Evolutionary conservation across 1,140 invertebrate genomes (phyloP).

Genomic region (Temnothorax nylanderi): DNA sequence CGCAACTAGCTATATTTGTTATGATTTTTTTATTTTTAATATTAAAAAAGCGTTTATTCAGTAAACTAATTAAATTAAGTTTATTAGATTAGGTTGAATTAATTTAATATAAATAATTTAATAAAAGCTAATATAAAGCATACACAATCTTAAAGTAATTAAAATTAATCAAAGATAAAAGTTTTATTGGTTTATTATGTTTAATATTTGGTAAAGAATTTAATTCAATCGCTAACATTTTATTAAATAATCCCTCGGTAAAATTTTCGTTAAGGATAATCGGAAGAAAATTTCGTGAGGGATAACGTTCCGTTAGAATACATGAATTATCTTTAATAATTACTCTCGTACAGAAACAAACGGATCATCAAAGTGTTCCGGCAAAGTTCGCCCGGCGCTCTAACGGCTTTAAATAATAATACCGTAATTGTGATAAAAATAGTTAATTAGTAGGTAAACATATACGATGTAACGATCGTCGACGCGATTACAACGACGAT

Average conservation of each 20-base stretch:
- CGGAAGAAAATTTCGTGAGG: constrained; percentile 6
- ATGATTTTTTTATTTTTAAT: background rate
- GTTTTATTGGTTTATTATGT: background rate
- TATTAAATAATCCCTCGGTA: background rate
- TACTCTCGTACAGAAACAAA: constrained; percentile 33
- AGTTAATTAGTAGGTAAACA: constrained; percentile 64
- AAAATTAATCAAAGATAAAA: constrained; percentile 1
- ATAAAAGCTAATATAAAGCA: background rate
- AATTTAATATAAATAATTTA: background rate
- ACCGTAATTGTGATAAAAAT: constrained; percentile 77
- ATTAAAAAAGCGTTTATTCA: background rate
- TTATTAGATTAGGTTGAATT: background rate
- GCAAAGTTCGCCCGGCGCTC: constrained; percentile 47
- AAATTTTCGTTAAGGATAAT: constrained; percentile 30
- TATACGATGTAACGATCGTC: constrained; percentile 55
- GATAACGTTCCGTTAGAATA: background rate
- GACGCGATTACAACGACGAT: constrained; percentile 58
- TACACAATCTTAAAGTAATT: constrained; percentile 1
- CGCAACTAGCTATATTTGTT: background rate
- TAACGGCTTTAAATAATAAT: constrained; percentile 70
- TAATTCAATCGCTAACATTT: background rate
- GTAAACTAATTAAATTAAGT: constrained; percentile 10
- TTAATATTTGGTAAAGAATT: background rate
- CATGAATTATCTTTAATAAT: constrained; percentile 31
- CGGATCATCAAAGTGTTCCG: constrained; percentile 42